Base-by-base conservation (phyloP, 2,888 invertebrate genomes). In the Cactoblastis cactorum region DNA sequence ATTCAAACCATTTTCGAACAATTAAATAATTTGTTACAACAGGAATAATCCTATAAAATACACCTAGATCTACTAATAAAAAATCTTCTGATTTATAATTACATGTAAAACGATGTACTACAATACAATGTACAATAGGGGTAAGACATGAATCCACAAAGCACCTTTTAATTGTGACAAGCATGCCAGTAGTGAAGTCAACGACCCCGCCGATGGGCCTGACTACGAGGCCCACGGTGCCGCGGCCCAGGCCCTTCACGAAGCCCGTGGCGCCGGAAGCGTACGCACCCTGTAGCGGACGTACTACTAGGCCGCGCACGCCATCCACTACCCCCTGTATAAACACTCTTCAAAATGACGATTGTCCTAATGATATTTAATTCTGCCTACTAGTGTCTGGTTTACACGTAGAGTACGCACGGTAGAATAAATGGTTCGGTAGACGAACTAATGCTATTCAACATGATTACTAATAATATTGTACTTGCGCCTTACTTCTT, bases 141-240 rank as follows among this genome's bases (percentile, higher is more conserved):
- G 8, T 37, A n/a, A 28, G 28, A 28, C 3, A 15, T n/a, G n/a
- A 43, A 22, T 34, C 49, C 45, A n/a, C n/a, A n/a, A n/a, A 50
- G 59, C 65, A 85, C 85, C 86, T 87, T 77, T 69, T 80, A 41
- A 86, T 71, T n/a, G 80, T 62, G 15, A 69, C 56, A 55, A 84
- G 77, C 19, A 87, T 71, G 8, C 77, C 77, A n/a, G 80, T 72
- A 39, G 81, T 78, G 67, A 79, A 86, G 72, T 88, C 87, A 53
- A 83, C 67, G 57, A 86, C 58, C 15, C 85, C 87, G 24, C 79
- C 77, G 55, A 83, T 61, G 18, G 87, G 87, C 0, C 82, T 74
- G 53, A 80, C 74, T 49, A 87, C 46, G 3, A 87, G 71, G 0
- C 85, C 85, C 19, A 82, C 50, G 33, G 75, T 71, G 52, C 83